Base-by-base conservation (phyloP, 1,140 invertebrate species). In the Brachionus asplanchnoidis region DNA sequence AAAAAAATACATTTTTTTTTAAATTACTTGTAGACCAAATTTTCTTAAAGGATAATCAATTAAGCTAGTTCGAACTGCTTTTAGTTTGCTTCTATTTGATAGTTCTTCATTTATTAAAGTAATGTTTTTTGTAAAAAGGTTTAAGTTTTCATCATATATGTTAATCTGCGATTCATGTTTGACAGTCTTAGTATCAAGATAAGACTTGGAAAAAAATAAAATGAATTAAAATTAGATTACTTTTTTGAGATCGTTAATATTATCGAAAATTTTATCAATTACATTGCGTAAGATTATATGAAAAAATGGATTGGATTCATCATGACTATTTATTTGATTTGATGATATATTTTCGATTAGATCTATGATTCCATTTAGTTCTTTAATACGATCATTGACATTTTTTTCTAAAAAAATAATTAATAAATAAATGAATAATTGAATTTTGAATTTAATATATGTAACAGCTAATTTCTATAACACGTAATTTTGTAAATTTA, bases 61-160 rank as follows among this genome's bases (percentile, higher is more conserved):
- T 50, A 77, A 12, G 26, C 73, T 77, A 23, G 20, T 77, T 77
- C 73, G 14, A 53, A 77, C 42, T 50, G 73, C 73, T 46, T 77
- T 77, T 12, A 77, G 73, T 53, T 50, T 77, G 20, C 73, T 77
- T 50, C 50, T 77, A 46, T 46, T 77, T 50, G 73, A 44, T 26
- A 77, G 11, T 28, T 77, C 73, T 26, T 46, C 44, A 26, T 77
- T 77, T 50, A 77, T 77, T 26, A 77, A 14, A 26, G 46, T 50
- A 7, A 77, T 77, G 11, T 77, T 77, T 26, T 77, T 46, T 9
- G n/a, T 77, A 77, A 77, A 77, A 26, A 77, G 26, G 14, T 77
- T 77, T 14, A n/a, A 50, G 12, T 77, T 46, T 23, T 77, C 73
- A 77, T 77, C 73, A 77, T 50, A 77, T 28, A 14, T 23, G 32